These are phyloP conservation scores for Penaeus chinensis DNA, from an alignment of 1,140 invertebrate genomes.

Conservation along the genomic window DNA sequence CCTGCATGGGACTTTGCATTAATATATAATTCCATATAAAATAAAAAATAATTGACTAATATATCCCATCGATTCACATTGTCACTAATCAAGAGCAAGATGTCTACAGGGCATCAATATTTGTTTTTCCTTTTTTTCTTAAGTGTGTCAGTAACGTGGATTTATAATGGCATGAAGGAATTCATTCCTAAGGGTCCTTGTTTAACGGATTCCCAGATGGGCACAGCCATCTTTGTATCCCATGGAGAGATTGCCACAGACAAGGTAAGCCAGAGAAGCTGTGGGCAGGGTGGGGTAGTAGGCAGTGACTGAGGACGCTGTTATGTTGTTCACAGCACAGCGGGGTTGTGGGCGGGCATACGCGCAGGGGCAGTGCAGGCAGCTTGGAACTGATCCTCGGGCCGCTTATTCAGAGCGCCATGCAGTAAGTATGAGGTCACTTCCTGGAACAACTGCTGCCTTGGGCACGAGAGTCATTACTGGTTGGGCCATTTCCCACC, in stretches of 20 bases:
- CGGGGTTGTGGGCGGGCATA: slow-evolving; percentile 52
- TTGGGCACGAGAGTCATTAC: neutral
- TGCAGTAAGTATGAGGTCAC: slow-evolving; percentile 64
- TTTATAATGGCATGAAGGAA: too few relatives aligned
- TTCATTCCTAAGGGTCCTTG: neutral
- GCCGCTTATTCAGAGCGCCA: slow-evolving; percentile 66
- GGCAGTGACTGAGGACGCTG: slow-evolving; percentile 35
- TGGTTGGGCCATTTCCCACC: neutral
- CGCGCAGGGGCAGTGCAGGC: slow-evolving; percentile 61
- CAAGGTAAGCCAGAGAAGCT: slow-evolving; percentile 24
- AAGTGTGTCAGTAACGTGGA: too few relatives aligned
- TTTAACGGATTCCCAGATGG: neutral
- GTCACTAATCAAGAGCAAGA: too few relatives aligned
- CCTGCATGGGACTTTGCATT: too few relatives aligned
- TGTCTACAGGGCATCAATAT: too few relatives aligned
- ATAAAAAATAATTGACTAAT: too few relatives aligned
- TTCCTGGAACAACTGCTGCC: neutral
- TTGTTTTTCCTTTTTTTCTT: too few relatives aligned
- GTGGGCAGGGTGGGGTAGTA: slow-evolving; percentile 21
- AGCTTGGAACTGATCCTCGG: slow-evolving; percentile 66
- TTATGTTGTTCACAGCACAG: slow-evolving; percentile 38
- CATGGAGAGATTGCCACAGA: neutral
- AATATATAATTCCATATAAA: too few relatives aligned
- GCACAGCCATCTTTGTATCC: too few relatives aligned
- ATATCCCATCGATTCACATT: too few relatives aligned